Evolutionary conservation across 2,888 invertebrate species (phyloP), one percentile per base, ranked within the genome.

Genomic region (Agriopis leucophaearia): DNA sequence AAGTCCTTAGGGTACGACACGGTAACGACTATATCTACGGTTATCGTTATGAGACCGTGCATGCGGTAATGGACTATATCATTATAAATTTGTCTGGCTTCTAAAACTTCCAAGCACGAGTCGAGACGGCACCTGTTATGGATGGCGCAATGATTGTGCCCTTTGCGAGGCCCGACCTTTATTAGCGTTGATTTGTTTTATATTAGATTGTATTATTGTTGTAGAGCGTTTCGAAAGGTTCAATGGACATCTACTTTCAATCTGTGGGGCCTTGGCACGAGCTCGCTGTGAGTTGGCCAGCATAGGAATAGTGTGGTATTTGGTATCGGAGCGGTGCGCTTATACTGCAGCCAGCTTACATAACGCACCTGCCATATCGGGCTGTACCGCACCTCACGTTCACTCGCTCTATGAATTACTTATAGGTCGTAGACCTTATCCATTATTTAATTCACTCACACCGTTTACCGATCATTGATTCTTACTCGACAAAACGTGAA

Each of bases 361-460:
- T 92, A 93, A 93, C 91, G 85, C 92, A 93, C 93, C 93, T 93
- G 94, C 93, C 93, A 89, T 93, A 92, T 92, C 90, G 84, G 88
- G 89, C 87, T 76, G 84, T 80, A 88, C 89, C 88, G 86, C 90
- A 89, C 91, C 91, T 90, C 89, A 85, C 90, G 89, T 89, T 89
- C 90, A 87, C 91, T 90, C 83, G 89, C 88, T 89, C 91, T 92
- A 90, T 91, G 91, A 92, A 92, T 93, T 92, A 90, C 92, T 92
- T 89, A 92, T 86, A 91, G 93, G 90, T 92, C 93, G 84, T 90
- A 90, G 92, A 92, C 92, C 93, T 85, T 82, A 85, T 84, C 82
- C 83, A 90, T 88, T 90, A 90, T 91, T 88, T 84, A 85, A 88
- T 88, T 87, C 84, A 79, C 79, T 80, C 79, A 80, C 80, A 82